A percentile compares a stretch with the other conserved stretches of the same genome.
Evolutionary conservation across 2,113 vertebrate species (phyloP).

Genomic region (Heloderma charlesbogerti): DNA sequence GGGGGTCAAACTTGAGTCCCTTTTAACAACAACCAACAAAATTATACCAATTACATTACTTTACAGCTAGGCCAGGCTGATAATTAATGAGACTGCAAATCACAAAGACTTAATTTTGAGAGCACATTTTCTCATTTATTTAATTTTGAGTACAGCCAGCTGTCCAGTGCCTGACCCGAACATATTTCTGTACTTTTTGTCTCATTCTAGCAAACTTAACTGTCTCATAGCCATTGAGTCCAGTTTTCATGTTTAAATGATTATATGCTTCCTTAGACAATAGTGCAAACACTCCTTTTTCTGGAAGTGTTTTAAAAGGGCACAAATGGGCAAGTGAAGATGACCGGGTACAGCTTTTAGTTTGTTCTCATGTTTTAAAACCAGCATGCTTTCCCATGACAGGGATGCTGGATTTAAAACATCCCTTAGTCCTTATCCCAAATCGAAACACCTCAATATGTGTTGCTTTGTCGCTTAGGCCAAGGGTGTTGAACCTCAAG

Average conservation of each 20-base stretch:
- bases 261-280: neutral
- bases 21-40: constrained; percentile 40
- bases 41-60: constrained; percentile 42
- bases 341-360: constrained; percentile 29
- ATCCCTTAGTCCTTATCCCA: neutral
- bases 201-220: constrained; percentile 62
- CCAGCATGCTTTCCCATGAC: neutral
- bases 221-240: constrained; percentile 41
- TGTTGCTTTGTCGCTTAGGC: neutral
- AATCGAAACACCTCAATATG: neutral
- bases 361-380: constrained; percentile 8
- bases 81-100: constrained; percentile 48
- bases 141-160: constrained; percentile 62
- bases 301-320: constrained; percentile 15
- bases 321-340: constrained; percentile 19
- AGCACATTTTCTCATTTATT: constrained; percentile 66
- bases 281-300: constrained; percentile 34
- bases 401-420: neutral
- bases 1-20: constrained; percentile 21
- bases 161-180: constrained; percentile 23
- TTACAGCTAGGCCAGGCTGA: constrained; percentile 34
- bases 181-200: constrained; percentile 40
- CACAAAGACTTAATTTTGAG: constrained; percentile 45
- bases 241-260: constrained; percentile 35
- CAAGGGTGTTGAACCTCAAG: neutral